Percentiles rank a stretch among this genome's conserved stretches.
phyloP scores from a whole-genome alignment of 2,797 vertebrate species.

The Tiaroga cobitis region DNA sequence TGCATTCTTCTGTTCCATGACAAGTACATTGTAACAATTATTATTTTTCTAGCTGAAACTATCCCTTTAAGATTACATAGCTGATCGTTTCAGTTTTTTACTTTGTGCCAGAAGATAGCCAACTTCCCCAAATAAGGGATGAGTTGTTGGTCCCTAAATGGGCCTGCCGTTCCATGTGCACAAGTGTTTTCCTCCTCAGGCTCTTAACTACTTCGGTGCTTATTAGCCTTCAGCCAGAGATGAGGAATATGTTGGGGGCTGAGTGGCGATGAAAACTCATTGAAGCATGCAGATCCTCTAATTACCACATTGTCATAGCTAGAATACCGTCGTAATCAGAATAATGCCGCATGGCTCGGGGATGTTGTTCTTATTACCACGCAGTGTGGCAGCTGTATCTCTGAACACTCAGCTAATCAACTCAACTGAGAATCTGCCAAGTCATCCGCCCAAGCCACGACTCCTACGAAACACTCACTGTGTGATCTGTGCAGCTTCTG shows the following conservation, averaged over 20 bases:
- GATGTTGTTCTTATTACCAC: constrained; percentile 59
- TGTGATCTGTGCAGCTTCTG: constrained; percentile 22
- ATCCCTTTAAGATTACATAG: neutral
- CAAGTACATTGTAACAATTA: too few species aligned
- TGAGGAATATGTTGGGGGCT: constrained; percentile 52
- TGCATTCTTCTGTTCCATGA: too few species aligned
- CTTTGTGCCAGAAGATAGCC: neutral
- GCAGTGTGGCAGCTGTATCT: constrained; percentile 54
- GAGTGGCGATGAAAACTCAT: constrained; percentile 43
- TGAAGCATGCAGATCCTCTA: constrained; percentile 58
- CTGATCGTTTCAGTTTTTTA: neutral
- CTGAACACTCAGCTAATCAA: constrained; percentile 51
- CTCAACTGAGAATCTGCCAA: constrained; percentile 40
- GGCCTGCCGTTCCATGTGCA: constrained; percentile 5
- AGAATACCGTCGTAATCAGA: constrained; percentile 58
- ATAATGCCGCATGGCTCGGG: constrained; percentile 52
- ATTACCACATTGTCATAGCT: constrained; percentile 61
- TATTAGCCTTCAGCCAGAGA: constrained; percentile 48
- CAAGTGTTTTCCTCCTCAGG: constrained; percentile 17
- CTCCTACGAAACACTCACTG: constrained; percentile 34
- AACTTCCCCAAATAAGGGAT: neutral
- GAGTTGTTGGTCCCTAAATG: constrained; percentile 6
- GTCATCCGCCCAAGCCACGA: constrained; percentile 24
- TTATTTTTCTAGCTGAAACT: neutral
- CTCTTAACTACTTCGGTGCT: constrained; percentile 9